These are phyloP conservation scores for Tragelaphus buxtoni DNA, from an alignment of 2,113 vertebrate genomes.

Conservation along the genomic window DNA sequence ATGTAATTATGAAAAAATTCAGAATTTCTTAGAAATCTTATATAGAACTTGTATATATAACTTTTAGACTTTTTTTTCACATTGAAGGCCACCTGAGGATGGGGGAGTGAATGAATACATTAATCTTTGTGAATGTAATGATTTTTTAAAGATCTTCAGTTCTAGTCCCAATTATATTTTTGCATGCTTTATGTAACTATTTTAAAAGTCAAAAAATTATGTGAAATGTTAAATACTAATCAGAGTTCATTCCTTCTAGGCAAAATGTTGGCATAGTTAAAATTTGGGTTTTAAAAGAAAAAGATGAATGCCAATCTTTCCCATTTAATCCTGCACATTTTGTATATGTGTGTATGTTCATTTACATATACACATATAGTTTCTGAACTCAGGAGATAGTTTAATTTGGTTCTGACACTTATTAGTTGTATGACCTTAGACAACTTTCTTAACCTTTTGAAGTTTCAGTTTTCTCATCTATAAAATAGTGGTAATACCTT, in stretches of 20 bases:
- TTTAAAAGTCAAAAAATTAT: not conserved
- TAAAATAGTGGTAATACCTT: not conserved
- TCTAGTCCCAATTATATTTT: not conserved
- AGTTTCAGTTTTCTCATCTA: not conserved
- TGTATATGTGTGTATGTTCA: not conserved
- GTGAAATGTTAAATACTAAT: not conserved
- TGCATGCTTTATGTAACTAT: not conserved
- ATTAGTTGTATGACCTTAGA: not conserved
- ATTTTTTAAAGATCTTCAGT: not conserved
- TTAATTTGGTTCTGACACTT: not conserved
- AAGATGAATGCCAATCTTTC: not conserved
- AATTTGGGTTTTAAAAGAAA: not conserved
- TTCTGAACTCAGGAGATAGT: not conserved
- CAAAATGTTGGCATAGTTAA: not conserved
- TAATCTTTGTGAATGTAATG: not conserved
- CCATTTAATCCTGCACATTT: not conserved
- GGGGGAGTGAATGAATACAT: not conserved
- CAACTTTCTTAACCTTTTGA: not conserved
- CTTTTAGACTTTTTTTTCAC: not conserved
- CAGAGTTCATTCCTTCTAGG: not conserved
- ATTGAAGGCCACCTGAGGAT: not conserved
- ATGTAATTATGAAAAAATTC: not conserved
- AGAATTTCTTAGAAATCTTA: not conserved
- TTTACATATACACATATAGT: not conserved
- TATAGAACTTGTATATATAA: not conserved